Base-by-base conservation (phyloP, 2,113 vertebrate species). In the Daphoenositta chrysoptera region DNA sequence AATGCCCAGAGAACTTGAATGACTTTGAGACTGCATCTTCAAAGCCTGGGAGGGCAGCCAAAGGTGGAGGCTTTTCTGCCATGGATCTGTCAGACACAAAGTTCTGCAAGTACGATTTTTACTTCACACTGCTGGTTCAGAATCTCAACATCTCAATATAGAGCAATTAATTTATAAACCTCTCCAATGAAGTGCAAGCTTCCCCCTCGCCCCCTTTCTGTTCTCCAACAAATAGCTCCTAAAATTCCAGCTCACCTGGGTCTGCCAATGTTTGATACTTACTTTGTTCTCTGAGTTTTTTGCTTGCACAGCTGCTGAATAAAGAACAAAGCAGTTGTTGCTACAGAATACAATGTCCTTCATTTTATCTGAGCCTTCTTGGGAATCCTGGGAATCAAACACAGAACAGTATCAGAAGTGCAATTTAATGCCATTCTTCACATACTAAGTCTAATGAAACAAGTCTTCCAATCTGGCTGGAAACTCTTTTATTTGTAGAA, bases 281-380 rank as follows among this genome's bases (percentile, higher is more conserved):
- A 98, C 98, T 98, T 98, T 98, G 96, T 77, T 97, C 68, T 98
- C 98, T 7, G 96, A 96, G 85, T 30, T 87, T 97, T 98, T 98
- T 48, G 96, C 97, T 95, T 98, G 98, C 72, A 97, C 83, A 60
- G 98, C 95, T 89, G 98, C 97, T 58, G 98, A 98, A 97, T 98
- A 98, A 79, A 99, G 98, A 78, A 99, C 80, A 42, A 98, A 99
- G 97, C 99, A 99, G 97, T 98, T 98, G 85, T 98, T 98, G 96
- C 99, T 99, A 96, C 99, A 99, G 96, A 99, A 99, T 51, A 99
- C 98, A 61, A 98, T 83, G 91, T 99, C 98, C 80, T 98, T 98
- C 68, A 97, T 95, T 96, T 98, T 98, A 44, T 97, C 97, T 90
- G 96, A 89, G 57, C 94, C 92, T 39, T 98, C 98, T 89, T 97